Base-by-base conservation (phyloP, 2,113 vertebrate species). In the Raja brachyura region DNA sequence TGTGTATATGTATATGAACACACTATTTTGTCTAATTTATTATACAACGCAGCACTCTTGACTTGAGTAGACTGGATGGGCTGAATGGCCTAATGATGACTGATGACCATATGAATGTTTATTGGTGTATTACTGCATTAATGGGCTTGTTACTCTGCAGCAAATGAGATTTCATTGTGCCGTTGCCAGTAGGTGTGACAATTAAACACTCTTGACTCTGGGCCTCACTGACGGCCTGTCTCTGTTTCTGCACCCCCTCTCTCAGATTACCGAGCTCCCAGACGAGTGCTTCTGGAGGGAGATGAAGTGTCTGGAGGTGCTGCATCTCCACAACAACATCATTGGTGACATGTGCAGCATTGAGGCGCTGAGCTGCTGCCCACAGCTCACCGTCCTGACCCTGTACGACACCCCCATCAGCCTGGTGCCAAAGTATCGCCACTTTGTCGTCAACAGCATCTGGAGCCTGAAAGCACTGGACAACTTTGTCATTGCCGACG, bases 391-490 rank as follows among this genome's bases (percentile, higher is more conserved):
- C 31, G 96, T 94, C 3, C 94, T 97, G 56, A 96, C 95, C 54
- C 93, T 96, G 93, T 96, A 94, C 70, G 95, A 96, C 93, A 97
- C 95, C 31, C 96, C 96, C 7, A 94, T 96, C 73, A 96, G 96
- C 93, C 94, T 97, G 79, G 95, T 94, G 93, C 95, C 93, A 86
- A 95, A 94, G 93, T 96, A 96, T 93, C 94, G 97, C 85, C 95
- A 95, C 90, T 90, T 94, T 83, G 93, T 96, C 48, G 95, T 96
- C 93, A 96, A 96, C 75, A 95, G 93, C 81, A 94, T 96, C 93
- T 95, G 94, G 95, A 94, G 96, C 93, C 95, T 97, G 28, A 96
- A 95, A 94, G 95, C 96, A 0, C 14, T 95, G 93, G 96, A 96
- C 93, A 93, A 94, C 77, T 94, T 94, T 93, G 94, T 96, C 18